Conservation (phyloP, 23 tunicate species). For the Trididemnum miniatum region DNA sequence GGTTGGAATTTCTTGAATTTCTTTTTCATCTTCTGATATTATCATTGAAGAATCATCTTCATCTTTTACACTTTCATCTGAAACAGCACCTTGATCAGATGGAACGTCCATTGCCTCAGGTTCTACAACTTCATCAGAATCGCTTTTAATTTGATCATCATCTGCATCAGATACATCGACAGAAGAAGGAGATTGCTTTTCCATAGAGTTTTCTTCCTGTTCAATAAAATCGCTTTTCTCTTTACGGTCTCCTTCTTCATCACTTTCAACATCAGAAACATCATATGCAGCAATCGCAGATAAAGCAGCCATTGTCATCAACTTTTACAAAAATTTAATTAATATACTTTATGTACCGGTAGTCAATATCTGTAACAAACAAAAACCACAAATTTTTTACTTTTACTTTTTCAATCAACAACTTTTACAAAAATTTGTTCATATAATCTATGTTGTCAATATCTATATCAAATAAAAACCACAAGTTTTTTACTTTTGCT, state of each 20-base stretch:
- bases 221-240: background rate
- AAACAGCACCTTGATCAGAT: background rate
- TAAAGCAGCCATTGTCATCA: slow-evolving; percentile 66
- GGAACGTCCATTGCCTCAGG: background rate
- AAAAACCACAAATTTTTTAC: too few species aligned
- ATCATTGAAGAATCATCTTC: slow-evolving; percentile 33
- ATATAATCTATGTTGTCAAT: too few species aligned
- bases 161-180: background rate
- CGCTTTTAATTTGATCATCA: slow-evolving; percentile 15
- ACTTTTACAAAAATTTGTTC: too few species aligned
- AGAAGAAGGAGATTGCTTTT: background rate
- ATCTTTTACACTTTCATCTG: slow-evolving; percentile 43
- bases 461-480: too few species aligned
- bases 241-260: slow-evolving; percentile 28
- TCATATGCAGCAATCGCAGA: slow-evolving; percentile 82
- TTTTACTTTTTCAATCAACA: too few species aligned
- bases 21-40: slow-evolving; percentile 36
- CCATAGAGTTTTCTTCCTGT: background rate
- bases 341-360: too few species aligned
- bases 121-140: slow-evolving; percentile 15
- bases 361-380: too few species aligned
- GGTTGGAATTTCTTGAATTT: background rate
- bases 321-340: background rate
- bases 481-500: too few species aligned
- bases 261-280: slow-evolving; percentile 76